These are phyloP conservation scores for Magallana angulata DNA, from an alignment of 1,140 invertebrate species.

Conservation along the genomic window DNA sequence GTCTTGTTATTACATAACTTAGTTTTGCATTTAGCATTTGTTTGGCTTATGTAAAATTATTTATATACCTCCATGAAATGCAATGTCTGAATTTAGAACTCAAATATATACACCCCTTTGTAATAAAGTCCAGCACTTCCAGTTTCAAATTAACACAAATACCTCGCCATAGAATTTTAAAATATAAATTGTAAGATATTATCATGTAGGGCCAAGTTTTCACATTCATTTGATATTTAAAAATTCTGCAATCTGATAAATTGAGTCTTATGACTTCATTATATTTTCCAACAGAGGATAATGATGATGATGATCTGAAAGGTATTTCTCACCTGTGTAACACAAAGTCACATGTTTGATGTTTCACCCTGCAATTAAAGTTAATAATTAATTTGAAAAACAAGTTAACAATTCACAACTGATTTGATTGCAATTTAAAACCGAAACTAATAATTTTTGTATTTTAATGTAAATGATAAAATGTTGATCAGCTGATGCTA, in stretches of 20 bases:
- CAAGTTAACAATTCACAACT: too few species aligned
- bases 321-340: neutral
- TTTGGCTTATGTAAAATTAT: constrained; percentile 10
- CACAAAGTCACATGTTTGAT: neutral
- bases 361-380: neutral
- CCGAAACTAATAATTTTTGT: too few species aligned
- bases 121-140: neutral
- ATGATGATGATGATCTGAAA: neutral
- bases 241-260: neutral
- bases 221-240: neutral
- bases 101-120: neutral
- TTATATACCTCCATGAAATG: constrained; percentile 2
- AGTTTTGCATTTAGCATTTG: constrained; percentile 29
- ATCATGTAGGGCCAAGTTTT: too few species aligned
- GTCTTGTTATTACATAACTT: constrained; percentile 11
- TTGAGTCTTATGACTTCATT: neutral
- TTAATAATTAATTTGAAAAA: too few species aligned
- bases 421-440: too few species aligned
- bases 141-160: neutral
- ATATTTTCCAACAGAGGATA: neutral
- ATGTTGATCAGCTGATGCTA: neutral
- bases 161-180: too few species aligned
- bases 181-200: too few species aligned
- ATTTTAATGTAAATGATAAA: too few species aligned
- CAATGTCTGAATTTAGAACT: neutral